Evolutionary conservation across 2,113 vertebrate genomes (phyloP), one percentile per base, ranked within the genome.

Genomic region (Poicephalus meyeri): DNA sequence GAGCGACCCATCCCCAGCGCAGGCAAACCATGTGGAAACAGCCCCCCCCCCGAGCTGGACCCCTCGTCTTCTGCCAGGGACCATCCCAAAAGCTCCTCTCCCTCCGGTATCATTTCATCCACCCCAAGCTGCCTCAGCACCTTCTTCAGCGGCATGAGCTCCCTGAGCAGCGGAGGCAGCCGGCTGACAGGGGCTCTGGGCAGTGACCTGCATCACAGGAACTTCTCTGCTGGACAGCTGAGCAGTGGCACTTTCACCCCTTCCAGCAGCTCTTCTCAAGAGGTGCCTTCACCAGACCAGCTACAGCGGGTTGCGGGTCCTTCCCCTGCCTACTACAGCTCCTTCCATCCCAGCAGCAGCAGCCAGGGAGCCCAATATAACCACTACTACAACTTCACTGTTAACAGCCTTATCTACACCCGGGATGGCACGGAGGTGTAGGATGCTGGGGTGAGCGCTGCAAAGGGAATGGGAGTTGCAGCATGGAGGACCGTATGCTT

Each of bases 331-430:
- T 99, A 99, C 92, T 99, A 99, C 95, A 98, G 98, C 98, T 98
- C 99, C 37, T 99, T 99, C 89, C 97, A 97, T 35, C 97, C 98
- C 14, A 86, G 98, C 94, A 95, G 97, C 73, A 50, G 98, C 77
- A 98, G 98, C 85, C 98, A 99, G 65, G 97, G 97, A 23, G 98
- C 98, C 74, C 99, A 99, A 90, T 97, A 97, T 77, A 98, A 98
- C 97, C 99, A 99, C 95, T 99, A 99, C 94, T 98, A 98, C 97
- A 97, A 98, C 97, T 99, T 99, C 98, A 99, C 99, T 7, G 99
- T 99, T 72, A 99, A 99, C 98, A 99, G 99, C 97, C 97, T 99
- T 85, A 99, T 99, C 84, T 99, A 99, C 69, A 98, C 99, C 23
- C 95, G 99, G 80, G 99, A 99, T 47, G 99, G 99, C 53, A 98